Evolutionary conservation across 2,888 invertebrate genomes (phyloP), one percentile per base, ranked within the genome.

Genomic region (Rhamnusium bicolor): DNA sequence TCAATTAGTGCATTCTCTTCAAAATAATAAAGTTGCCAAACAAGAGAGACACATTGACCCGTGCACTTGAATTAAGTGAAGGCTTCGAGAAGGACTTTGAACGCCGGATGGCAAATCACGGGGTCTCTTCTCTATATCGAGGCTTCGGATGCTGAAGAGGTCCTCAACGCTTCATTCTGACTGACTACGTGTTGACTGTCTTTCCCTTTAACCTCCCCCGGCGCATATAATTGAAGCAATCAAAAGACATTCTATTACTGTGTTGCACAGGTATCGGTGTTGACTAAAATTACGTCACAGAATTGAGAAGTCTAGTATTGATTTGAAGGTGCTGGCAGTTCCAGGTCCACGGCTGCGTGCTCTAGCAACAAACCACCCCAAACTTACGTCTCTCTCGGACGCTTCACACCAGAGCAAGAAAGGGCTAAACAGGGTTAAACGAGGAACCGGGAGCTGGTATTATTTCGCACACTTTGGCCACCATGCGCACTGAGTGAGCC

Each of bases 311-410:
- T 83, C 82, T 82, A 84, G 80, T 86, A 86, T 86, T 86, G 86
- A 86, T 86, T 86, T 88, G 86, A 79, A 84, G 88, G 86, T 87
- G 86, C 86, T 84, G 86, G 87, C 85, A 85, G 85, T 81, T 85
- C 89, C 89, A 88, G 89, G 90, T 88, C 88, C 88, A 89, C 89
- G 88, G 86, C 87, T 87, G 85, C 87, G 87, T 85, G 80, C 80
- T 73, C 80, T 74, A 65, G 79, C 70, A 63, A 62, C 76, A 51
- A 78, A 80, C 80, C 86, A 85, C 86, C 84, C 84, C 84, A 84
- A 83, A 85, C 85, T 85, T 66, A 65, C 75, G 46, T 78, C 75
- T 80, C 79, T 29, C 61, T 60, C 74, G 65, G 40, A 29, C 53
- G 29, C 27, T 12, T 61, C 47, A 21, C 46, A 32, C 16, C n/a